A percentile compares a stretch with the other conserved stretches of the same genome.
Conservation (phyloP, 2,113 vertebrate species). For the Emydocephalus ijimae region DNA sequence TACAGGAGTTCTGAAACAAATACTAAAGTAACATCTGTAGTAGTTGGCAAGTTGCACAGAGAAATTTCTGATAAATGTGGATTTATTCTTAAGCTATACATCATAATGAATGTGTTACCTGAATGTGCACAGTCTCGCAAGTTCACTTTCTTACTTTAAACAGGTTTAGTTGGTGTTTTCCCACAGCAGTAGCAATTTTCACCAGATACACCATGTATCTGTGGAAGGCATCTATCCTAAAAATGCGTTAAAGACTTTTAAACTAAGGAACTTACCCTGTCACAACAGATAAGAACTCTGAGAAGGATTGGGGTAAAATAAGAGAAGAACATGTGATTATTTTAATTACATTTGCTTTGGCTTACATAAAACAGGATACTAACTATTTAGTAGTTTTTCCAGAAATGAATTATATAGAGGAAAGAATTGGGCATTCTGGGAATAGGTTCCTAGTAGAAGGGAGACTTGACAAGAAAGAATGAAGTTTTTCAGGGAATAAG, state of each 20-base stretch:
- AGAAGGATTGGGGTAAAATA: background rate
- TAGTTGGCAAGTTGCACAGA: background rate
- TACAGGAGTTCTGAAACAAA: background rate
- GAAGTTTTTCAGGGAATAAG: background rate
- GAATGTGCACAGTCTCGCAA: background rate
- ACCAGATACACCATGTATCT: background rate
- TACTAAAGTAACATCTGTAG: background rate
- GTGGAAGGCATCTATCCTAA: background rate
- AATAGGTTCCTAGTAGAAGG: background rate
- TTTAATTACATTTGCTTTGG: background rate
- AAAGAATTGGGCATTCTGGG: background rate
- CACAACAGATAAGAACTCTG: background rate
- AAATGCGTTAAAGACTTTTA: background rate
- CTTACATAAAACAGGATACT: background rate
- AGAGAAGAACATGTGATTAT: background rate
- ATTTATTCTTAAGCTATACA: background rate
- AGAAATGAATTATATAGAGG: background rate
- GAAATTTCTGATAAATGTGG: background rate
- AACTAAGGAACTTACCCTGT: background rate
- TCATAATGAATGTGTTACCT: background rate
- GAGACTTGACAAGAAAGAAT: background rate
- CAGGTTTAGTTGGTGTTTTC: background rate
- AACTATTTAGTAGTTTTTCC: background rate
- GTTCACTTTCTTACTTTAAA: background rate
- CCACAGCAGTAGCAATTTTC: background rate